Conservation (phyloP, 2,797 vertebrate genomes). For the Gephyroberyx darwinii region DNA sequence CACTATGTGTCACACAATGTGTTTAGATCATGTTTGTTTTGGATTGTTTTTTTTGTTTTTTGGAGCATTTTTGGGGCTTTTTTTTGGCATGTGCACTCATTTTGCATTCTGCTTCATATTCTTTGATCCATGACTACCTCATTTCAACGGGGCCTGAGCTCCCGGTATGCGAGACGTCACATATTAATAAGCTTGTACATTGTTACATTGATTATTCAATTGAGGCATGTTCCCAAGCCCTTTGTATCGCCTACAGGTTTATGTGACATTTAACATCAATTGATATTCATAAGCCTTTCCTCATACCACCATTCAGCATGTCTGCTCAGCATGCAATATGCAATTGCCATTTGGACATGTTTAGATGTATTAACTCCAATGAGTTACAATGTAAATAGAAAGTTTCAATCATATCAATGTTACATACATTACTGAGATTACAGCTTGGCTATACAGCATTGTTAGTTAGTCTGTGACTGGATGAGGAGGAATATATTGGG, state of each 20-base stretch:
- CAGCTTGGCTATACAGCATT: background rate
- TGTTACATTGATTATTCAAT: constrained; percentile 40
- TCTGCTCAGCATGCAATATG: background rate
- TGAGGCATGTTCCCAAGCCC: constrained; percentile 13
- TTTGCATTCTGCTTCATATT: too few species aligned
- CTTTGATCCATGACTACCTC: background rate
- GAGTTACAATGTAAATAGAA: constrained; percentile 23
- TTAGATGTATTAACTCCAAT: constrained; percentile 6
- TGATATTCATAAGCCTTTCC: constrained; percentile 29
- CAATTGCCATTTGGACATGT: constrained; percentile 18
- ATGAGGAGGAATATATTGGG: background rate
- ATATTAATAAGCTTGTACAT: constrained; percentile 25
- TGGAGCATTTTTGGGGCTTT: too few species aligned
- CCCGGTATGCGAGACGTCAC: constrained; percentile 9
- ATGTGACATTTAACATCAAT: constrained; percentile 44
- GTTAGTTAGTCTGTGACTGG: constrained; percentile 6
- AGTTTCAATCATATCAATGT: constrained; percentile 21
- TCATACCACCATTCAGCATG: constrained; percentile 19
- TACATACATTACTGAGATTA: constrained; percentile 1
- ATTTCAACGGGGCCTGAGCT: background rate
- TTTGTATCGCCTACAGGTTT: constrained; percentile 23
- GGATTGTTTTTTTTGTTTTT: background rate
- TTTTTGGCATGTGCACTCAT: too few species aligned
- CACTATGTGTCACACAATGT: background rate
- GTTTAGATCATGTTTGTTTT: too few species aligned